Conservation (phyloP, 2,797 vertebrate genomes). For the Clarias laeviceps region DNA sequence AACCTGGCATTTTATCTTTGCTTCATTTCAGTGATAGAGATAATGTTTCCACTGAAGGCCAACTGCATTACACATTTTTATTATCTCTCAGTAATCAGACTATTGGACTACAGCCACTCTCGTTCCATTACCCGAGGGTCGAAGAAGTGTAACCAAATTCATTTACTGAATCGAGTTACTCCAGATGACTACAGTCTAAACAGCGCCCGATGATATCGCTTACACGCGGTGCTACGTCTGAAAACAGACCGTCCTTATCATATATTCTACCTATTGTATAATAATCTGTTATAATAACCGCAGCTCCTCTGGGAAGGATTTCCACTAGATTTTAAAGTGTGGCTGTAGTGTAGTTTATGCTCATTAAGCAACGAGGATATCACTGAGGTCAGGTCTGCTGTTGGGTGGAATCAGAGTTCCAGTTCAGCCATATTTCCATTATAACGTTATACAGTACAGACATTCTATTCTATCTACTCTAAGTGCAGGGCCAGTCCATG, state of each 20-base stretch:
- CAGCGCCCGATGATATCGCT: background rate
- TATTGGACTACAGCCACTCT: background rate
- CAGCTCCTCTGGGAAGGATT: background rate
- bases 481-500: no score
- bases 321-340: background rate
- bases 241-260: background rate
- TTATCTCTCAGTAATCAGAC: background rate
- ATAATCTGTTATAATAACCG: background rate
- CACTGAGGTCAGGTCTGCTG: background rate
- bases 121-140: background rate
- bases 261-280: no score
- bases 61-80: background rate
- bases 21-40: background rate
- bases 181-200: slow-evolving; percentile 1
- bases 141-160: background rate
- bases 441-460: no score
- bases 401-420: no score
- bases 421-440: no score
- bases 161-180: slow-evolving; percentile 6
- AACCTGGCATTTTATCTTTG: background rate
- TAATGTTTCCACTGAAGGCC: background rate
- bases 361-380: background rate
- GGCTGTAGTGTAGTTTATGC: background rate
- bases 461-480: no score
- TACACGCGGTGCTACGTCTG: background rate